A percentile compares a stretch with the other conserved stretches of the same genome.
These are phyloP conservation scores for Protaetia brevitarsis DNA, from an alignment of 1,140 invertebrate species.

Conservation along the genomic window DNA sequence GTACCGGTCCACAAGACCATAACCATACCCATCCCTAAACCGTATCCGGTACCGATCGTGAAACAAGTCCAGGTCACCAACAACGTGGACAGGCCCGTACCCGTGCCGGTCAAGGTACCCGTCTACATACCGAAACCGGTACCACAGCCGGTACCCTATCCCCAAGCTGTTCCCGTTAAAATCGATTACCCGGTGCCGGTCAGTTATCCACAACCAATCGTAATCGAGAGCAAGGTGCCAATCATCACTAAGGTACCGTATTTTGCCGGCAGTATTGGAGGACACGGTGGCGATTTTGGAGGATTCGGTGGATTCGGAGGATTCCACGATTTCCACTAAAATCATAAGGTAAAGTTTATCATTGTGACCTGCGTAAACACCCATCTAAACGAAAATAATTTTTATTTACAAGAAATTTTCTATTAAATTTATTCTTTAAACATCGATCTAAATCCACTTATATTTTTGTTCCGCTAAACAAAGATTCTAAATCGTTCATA, in stretches of 20 bases:
- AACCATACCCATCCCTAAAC: neutral
- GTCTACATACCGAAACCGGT: constrained; percentile 4
- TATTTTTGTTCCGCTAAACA: too few species aligned
- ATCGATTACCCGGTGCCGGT: neutral
- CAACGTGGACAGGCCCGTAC: constrained; percentile 14
- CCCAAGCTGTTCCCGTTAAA: constrained; percentile 1
- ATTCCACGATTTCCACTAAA: constrained; percentile 2
- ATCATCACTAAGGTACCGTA: constrained; percentile 15
- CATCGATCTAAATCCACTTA: too few species aligned
- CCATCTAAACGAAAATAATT: too few species aligned
- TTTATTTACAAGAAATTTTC: too few species aligned
- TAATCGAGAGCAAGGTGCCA: constrained; percentile 10
- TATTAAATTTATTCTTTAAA: too few species aligned
- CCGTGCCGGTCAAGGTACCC: neutral
- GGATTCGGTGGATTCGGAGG: constrained; percentile 9
- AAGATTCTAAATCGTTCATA: too few species aligned
- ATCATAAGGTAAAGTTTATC: too few species aligned
- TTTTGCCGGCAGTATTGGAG: neutral
- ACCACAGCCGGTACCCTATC: neutral
- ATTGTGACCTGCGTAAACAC: too few species aligned
- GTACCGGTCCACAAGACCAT: neutral
- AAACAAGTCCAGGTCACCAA: constrained; percentile 15
- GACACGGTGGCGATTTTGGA: constrained; percentile 11
- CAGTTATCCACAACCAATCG: neutral
- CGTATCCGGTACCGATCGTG: constrained; percentile 10